These are phyloP conservation scores for Atherinosoma microstoma DNA, from an alignment of 2,797 vertebrate species.

Conservation along the genomic window DNA sequence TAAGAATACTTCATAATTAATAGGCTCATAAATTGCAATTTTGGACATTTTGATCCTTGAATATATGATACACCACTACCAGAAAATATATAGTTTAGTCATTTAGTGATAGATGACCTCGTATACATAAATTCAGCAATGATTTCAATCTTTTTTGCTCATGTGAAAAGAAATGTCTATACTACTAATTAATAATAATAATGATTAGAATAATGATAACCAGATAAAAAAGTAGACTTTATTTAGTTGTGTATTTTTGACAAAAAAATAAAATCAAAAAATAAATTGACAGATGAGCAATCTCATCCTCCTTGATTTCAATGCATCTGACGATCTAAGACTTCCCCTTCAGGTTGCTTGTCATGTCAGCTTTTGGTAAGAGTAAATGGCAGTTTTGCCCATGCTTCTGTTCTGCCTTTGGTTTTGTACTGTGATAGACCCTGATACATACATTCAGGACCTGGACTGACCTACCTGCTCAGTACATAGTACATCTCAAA, in stretches of 20 bases:
- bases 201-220: too few species aligned
- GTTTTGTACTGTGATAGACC: not conserved
- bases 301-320: too few species aligned
- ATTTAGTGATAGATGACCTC: not conserved
- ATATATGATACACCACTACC: not conserved
- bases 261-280: too few species aligned
- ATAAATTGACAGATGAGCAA: too few species aligned
- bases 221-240: too few species aligned
- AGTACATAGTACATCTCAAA: too few species aligned
- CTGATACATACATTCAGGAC: slow-evolving; percentile 4
- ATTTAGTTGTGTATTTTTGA: too few species aligned
- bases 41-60: not conserved
- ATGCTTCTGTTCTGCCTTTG: not conserved
- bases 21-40: not conserved
- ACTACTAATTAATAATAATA: too few species aligned
- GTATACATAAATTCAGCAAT: not conserved
- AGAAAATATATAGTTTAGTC: not conserved
- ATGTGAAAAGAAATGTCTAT: not conserved
- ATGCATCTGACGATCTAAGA: too few species aligned
- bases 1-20: not conserved
- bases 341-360: too few species aligned
- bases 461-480: slow-evolving; percentile 9
- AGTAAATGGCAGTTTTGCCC: not conserved
- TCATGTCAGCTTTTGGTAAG: slow-evolving; percentile 7
- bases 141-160: not conserved